Base-by-base conservation (phyloP, 2,888 invertebrate genomes). In the Xylophagus ater region DNA sequence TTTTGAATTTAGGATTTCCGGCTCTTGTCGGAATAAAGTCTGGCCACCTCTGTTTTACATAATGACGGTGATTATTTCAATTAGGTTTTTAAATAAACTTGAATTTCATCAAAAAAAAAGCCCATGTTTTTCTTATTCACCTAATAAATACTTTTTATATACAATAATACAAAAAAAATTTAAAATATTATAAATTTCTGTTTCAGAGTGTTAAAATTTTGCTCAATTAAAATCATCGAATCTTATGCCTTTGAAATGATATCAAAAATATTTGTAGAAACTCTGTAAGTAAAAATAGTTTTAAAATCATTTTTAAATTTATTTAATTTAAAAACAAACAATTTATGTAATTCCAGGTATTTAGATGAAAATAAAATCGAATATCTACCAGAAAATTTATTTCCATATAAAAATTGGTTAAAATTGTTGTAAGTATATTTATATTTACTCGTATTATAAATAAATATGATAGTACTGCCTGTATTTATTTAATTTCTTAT, bases 311-410 rank as follows among this genome's bases (percentile, higher is more conserved):
- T 40, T 31, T 13, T 25, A 29, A 24, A 12, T 13, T 28, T 30
- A 17, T 40, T 33, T 30, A 33, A 12, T 21, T 37, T 20, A 28
- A 7, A 13, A 7, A 10, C 28, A 20, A 32, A 29, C 34, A 28
- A 23, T 41, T 39, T 40, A 17, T 43, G 42, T 40, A 31, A 42
- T 51, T 49, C 42, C 51, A 69, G 69, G 42, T 60, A 68, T 53
- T 53, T 69, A 55, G 66, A 68, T 51, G 66, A 67, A 52, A 69
- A 69, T 52, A 55, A 59, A 45, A 53, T 69, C 41, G 50, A 53
- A 37, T 49, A 48, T 21, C 49, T 69, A 41, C 64, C 67, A 18
- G 54, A 52, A 18, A 51, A 60, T 47, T 49, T 67, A 25, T 68
- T 69, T 50, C 51, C 61, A 10, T 44, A 50, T 4, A 54, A 52